Evolutionary conservation across 2,888 invertebrate genomes (phyloP).

Genomic region (Archips xylosteana): DNA sequence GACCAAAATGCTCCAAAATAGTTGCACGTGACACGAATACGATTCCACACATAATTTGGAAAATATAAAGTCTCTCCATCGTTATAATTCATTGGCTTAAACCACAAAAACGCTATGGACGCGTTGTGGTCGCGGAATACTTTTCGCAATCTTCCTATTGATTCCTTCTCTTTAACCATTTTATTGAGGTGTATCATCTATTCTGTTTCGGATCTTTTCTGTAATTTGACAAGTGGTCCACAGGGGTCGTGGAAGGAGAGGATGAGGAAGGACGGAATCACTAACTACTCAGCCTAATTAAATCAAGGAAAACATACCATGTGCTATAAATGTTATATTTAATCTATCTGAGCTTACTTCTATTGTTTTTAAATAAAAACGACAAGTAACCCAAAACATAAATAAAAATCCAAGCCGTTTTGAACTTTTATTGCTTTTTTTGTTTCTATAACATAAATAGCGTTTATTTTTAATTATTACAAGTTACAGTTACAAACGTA

Average conservation of each 20-base stretch:
- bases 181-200: no score
- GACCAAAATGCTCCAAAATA: no score
- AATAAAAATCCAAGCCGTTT: slow-evolving; percentile 72
- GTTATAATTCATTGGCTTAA: no score
- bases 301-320: slow-evolving; percentile 35
- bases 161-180: no score
- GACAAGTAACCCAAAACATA: slow-evolving; percentile 42
- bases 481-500: slow-evolving; percentile 84
- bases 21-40: no score
- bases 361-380: slow-evolving; percentile 42
- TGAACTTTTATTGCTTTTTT: slow-evolving; percentile 84
- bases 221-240: background rate
- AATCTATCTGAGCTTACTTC: slow-evolving; percentile 39
- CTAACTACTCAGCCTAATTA: slow-evolving; percentile 14
- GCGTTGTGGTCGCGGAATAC: no score
- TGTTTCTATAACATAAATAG: slow-evolving; percentile 85
- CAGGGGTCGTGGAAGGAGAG: background rate
- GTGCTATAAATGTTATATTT: slow-evolving; percentile 40
- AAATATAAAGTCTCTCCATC: no score
- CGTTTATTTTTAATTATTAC: slow-evolving; percentile 84
- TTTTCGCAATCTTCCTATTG: no score
- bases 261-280: slow-evolving; percentile 9
- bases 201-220: no score
- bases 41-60: no score
- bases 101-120: no score